Evolutionary conservation across 2,113 vertebrate species (phyloP), one percentile per base, ranked within the genome.

Genomic region (Grallaria varia): DNA sequence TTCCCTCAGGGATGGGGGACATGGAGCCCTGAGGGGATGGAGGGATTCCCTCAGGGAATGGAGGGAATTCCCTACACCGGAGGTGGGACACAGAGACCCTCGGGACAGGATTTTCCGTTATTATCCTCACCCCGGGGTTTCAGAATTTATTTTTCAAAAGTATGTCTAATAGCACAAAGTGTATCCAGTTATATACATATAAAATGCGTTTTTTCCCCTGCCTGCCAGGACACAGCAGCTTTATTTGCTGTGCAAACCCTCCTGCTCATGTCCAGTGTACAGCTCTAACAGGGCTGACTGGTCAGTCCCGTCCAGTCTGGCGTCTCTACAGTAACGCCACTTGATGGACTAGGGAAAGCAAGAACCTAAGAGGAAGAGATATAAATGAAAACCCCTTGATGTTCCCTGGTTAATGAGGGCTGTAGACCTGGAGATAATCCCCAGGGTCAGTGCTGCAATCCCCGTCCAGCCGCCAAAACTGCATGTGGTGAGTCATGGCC

Each of bases 391-490:
- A 86, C 13, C 60, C 35, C 21, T 68, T 59, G 8, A 12, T 24
- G 11, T 75, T 63, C 37, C 30, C 31, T 47, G 4, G 0, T 42
- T 37, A 35, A 9, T 24, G 12, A 10, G 2, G 0, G 23, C 21
- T 13, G 56, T 75, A n/a, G 58, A 35, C 3, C 6, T 39, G 4
- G n/a, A 52, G 58, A 13, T 20, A 71, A 67, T 25, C 27, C 42
- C 44, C 39, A 18, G 33, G 27, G 21, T 25, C 37, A 20, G 24
- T 7, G 5, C 42, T 10, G 6, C 2, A 0, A 45, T 11, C 53
- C 11, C 22, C 10, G 3, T 22, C 6, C 1, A 9, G 22, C n/a
- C n/a, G n/a, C n/a, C n/a, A n/a, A n/a, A n/a, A n/a, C n/a, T n/a
- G n/a, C n/a, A n/a, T n/a, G n/a, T n/a, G n/a, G n/a, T n/a, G n/a